phyloP scores from a whole-genome alignment of 1,140 invertebrate genomes.

The Drosophila pseudoananassae region DNA sequence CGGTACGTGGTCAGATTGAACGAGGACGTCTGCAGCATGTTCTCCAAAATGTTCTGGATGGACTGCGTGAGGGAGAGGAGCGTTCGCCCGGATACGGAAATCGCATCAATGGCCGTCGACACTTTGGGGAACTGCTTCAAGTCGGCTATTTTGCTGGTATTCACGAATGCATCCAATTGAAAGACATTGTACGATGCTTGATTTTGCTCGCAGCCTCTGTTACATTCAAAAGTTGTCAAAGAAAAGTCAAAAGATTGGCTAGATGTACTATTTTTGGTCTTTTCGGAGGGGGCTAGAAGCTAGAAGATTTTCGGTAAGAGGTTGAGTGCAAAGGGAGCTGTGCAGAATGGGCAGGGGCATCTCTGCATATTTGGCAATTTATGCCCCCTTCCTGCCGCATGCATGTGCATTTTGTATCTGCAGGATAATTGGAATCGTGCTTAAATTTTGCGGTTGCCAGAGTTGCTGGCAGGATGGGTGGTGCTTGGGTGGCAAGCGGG shows the following conservation, averaged over 20 bases:
- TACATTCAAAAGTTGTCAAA: slow-evolving; percentile 39
- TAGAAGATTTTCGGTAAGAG: slow-evolving; percentile 15
- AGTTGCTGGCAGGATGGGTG: slow-evolving; percentile 8
- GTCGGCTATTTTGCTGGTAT: slow-evolving; percentile 87
- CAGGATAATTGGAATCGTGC: slow-evolving; percentile 81
- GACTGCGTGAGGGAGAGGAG: slow-evolving; percentile 85
- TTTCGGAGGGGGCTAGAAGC: neutral
- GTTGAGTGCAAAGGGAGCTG: neutral
- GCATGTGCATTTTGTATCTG: slow-evolving; percentile 71
- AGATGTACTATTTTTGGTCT: neutral
- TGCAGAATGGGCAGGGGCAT: slow-evolving; percentile 15
- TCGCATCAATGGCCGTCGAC: slow-evolving; percentile 78
- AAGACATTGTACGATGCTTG: slow-evolving; percentile 89
- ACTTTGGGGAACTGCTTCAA: slow-evolving; percentile 83
- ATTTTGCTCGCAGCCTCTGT: slow-evolving; percentile 89
- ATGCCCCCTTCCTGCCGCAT: slow-evolving; percentile 20
- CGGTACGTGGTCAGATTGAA: slow-evolving; percentile 89
- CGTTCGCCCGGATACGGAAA: slow-evolving; percentile 76
- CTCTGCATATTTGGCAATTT: slow-evolving; percentile 52
- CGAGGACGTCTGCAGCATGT: slow-evolving; percentile 87
- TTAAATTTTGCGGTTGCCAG: slow-evolving; percentile 77
- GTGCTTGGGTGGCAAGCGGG: neutral
- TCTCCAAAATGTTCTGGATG: slow-evolving; percentile 87
- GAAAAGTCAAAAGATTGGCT: slow-evolving; percentile 47
- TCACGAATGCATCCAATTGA: slow-evolving; percentile 87